Conservation (phyloP, 2,113 vertebrate species). For the Ochotona princeps region DNA sequence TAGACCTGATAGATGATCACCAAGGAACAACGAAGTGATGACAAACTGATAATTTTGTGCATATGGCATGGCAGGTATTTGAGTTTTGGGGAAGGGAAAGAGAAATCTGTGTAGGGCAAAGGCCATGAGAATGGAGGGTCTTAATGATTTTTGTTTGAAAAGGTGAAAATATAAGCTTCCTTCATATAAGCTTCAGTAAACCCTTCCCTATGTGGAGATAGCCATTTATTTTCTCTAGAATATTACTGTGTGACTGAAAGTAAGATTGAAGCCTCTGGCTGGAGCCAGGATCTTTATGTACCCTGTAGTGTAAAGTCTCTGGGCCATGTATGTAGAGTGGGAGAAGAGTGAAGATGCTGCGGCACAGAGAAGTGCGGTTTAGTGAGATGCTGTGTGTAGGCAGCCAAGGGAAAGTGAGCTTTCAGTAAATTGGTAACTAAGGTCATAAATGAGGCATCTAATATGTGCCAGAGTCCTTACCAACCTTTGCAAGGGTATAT, state of each 20-base stretch:
- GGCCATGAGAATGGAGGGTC: background rate
- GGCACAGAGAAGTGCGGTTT: background rate
- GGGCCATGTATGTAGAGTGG: background rate
- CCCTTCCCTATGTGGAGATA: background rate
- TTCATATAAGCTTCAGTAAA: background rate
- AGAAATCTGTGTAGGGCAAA: background rate
- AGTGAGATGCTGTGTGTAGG: background rate
- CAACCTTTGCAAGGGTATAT: background rate
- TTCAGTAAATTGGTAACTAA: background rate
- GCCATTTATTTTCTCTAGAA: background rate
- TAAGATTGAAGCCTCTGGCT: background rate
- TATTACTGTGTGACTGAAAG: background rate
- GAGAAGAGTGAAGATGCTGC: background rate
- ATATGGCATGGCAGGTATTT: background rate
- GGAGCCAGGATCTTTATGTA: no score
- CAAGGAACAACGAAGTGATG: background rate
- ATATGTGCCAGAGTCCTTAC: background rate
- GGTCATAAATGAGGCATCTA: background rate
- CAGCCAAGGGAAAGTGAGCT: background rate
- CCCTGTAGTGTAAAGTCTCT: no score
- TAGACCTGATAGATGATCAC: background rate
- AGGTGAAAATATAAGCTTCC: background rate
- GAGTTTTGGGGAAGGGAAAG: background rate
- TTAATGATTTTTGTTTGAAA: background rate
- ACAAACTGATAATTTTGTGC: background rate